Evolutionary conservation across 2,797 vertebrate genomes (phyloP), one percentile per base, ranked within the genome.

Genomic region (Sebastes dallii): DNA sequence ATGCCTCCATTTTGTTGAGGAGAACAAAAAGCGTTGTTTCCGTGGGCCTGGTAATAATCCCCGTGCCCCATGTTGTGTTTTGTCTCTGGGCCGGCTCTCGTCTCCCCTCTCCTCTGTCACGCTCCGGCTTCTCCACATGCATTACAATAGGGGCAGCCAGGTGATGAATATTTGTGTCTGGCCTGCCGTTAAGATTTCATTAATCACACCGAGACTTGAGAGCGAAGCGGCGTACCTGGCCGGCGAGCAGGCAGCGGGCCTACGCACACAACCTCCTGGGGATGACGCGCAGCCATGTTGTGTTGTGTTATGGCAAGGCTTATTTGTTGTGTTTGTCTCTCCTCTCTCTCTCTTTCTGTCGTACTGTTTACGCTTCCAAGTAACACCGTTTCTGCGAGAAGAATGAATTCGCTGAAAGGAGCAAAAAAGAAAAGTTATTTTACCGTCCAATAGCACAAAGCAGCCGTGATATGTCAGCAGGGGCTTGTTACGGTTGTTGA

Each of bases 161-260:
- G 94, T 96, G 95, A 96, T 95, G 94, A 95, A 96, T 95, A 95
- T 94, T 94, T 94, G 94, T 96, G 95, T 95, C 95, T 89, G 88
- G 92, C 88, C 91, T 89, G 92, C 93, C 82, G 94, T 94, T 95
- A 95, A 95, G 95, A 96, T 96, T 96, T 94, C 97, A 97, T 97
- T 97, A 97, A 97, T 98, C 97, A 98, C 89, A 74, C 52, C 66
- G 77, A 84, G 89, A 91, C 92, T 94, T 91, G 90, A 92, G 92
- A 89, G 92, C 84, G 69, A 69, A 84, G 89, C 86, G 42, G 89
- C 74, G 79, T 94, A 93, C 94, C 94, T 93, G 94, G 91, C 89
- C 66, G 90, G 90, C 91, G 90, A 91, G 92, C 90, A 91, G 92
- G 90, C 91, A 93, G 91, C 83, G 46, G 91, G 92, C 91, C 92